Conservation (phyloP, 2,888 invertebrate genomes). For the Steinernema hermaphroditum region DNA sequence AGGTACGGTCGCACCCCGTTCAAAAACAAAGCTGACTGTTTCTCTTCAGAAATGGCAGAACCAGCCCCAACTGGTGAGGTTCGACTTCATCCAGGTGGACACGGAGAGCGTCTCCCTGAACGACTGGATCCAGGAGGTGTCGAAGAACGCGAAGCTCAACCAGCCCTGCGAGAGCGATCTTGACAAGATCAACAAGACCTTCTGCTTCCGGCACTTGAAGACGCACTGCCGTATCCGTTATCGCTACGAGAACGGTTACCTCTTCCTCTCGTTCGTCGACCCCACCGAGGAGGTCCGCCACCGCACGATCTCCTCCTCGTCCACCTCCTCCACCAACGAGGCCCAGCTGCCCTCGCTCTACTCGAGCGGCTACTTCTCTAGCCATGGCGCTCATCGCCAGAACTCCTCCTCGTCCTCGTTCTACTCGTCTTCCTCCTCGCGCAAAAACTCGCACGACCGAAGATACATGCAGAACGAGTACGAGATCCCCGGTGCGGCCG, state of each 20-base stretch:
- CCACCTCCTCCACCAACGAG: neutral
- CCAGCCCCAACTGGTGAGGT: neutral
- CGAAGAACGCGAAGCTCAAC: neutral
- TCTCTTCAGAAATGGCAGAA: slow-evolving; percentile 9
- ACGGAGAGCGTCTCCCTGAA: neutral
- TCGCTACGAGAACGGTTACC: slow-evolving; percentile 1
- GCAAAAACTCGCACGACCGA: slow-evolving; percentile 18
- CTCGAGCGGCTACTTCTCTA: neutral
- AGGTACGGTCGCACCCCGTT: neutral
- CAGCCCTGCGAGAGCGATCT: neutral
- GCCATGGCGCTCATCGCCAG: neutral
- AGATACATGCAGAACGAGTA: slow-evolving; percentile 14
- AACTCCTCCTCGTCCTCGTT: slow-evolving; percentile 14
- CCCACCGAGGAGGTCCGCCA: neutral
- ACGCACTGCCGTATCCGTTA: neutral
- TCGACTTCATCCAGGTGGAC: slow-evolving; percentile 17
- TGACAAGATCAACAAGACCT: neutral
- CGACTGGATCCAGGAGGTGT: neutral
- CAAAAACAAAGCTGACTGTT: neutral
- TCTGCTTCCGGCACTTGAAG: slow-evolving; percentile 3
- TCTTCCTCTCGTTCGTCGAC: neutral
- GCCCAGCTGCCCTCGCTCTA: neutral
- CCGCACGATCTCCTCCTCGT: neutral
- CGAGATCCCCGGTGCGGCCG: neutral
- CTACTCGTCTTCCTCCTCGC: slow-evolving; percentile 21